Conservation (phyloP, 1,140 invertebrate genomes). For the Tetramorium alpestre region DNA sequence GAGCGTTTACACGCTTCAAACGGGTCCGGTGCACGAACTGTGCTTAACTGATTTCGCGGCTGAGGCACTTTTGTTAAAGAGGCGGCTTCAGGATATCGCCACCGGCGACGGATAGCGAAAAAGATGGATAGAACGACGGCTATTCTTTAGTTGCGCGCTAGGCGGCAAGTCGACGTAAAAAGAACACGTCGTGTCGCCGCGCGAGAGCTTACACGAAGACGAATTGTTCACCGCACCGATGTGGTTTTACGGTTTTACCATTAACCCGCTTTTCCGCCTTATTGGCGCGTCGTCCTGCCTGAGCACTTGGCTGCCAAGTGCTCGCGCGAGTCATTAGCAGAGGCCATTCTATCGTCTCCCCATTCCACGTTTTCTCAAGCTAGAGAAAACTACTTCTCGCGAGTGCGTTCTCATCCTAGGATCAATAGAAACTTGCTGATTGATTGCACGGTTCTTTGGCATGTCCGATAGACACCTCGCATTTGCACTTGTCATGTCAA, state of each 20-base stretch:
- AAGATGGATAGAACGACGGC: slow-evolving; percentile 35
- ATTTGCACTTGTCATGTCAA: neutral
- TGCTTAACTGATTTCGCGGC: slow-evolving; percentile 55
- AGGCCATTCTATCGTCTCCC: neutral
- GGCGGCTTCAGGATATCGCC: slow-evolving; percentile 1
- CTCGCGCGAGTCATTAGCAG: slow-evolving; percentile 38
- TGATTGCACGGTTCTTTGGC: neutral
- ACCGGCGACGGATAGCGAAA: slow-evolving; percentile 21
- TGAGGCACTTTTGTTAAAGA: slow-evolving; percentile 45
- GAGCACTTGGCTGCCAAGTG: neutral
- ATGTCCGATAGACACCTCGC: neutral
- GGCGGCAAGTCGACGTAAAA: slow-evolving; percentile 15
- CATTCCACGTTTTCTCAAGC: neutral
- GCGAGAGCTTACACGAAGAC: slow-evolving; percentile 25
- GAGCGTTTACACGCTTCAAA: slow-evolving; percentile 36
- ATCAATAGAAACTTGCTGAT: neutral
- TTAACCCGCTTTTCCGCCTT: slow-evolving; percentile 55
- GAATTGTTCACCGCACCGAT: slow-evolving; percentile 29
- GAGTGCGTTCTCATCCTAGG: slow-evolving; percentile 36
- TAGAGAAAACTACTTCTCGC: slow-evolving; percentile 16
- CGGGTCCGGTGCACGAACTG: slow-evolving; percentile 29
- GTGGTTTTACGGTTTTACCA: slow-evolving; percentile 35
- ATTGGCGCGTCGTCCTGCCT: slow-evolving; percentile 26
- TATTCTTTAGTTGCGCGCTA: slow-evolving; percentile 40
- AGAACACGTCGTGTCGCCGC: neutral